Evolutionary conservation across 2,888 invertebrate genomes (phyloP), one percentile per base, ranked within the genome.

Genomic region (Clepsis dumicolana): DNA sequence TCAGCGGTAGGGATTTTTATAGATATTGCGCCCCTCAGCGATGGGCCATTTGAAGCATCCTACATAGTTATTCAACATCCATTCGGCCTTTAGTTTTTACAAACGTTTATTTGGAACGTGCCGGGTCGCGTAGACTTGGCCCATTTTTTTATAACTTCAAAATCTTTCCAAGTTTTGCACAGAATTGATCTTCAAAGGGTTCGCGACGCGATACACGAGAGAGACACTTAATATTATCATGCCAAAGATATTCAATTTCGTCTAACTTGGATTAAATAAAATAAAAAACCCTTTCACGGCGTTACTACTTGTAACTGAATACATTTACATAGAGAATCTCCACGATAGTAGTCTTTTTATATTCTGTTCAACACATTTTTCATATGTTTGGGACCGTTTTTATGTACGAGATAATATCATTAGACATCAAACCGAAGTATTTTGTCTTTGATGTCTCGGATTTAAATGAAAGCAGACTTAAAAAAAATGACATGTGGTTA

Each of bases 1-100:
- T 75, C 76, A 67, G 77, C 73, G 65, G 77, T 79, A 80, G 77
- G 79, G 80, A 84, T 83, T 83, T 81, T 82, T 74, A 75, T 75
- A 74, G 73, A 73, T 76, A 83, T 82, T 80, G 81, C 79, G 75
- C 24, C 50, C 65, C 25, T 29, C 35, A 56, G 38, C 48, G 50
- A 65, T 65, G 65, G 60, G 61, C 60, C 25, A 57, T 68, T 67
- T 63, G 63, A 57, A 64, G 67, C 56, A 57, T 63, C 63, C 52
- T 64, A 63, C 68, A 68, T 68, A 68, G 64, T 64, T 68, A 64
- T 64, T 68, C 50, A 57, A 64, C 64, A 64, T 59, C 68, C 67
- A 57, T 67, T 56, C 29, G 38, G 67, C 56, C 62, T 67, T 67
- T 67, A 67, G 62, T 62, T 62, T 67, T 50, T 63, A 18, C 29